Conservation (phyloP, 92 coral and sea anemone species). For the Epizoanthus fatuus region DNA sequence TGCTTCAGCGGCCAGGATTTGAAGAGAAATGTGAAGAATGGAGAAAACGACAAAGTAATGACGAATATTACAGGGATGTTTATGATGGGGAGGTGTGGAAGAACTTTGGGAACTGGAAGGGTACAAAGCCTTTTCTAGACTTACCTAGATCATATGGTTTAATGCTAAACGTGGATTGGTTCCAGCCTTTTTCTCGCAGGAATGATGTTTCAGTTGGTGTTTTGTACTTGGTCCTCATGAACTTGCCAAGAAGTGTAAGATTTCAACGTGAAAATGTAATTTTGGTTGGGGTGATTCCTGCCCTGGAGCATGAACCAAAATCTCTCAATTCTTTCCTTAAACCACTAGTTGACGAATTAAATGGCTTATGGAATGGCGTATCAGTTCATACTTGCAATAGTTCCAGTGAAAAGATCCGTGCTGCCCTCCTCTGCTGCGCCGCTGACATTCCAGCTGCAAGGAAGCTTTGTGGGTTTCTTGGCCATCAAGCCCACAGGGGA, state of each 20-base stretch:
- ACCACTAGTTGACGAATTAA: constrained; percentile 36
- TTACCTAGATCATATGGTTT: constrained; percentile 41
- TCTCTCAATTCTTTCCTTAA: constrained; percentile 52
- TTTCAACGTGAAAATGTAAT: constrained; percentile 51
- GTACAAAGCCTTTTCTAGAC: constrained; percentile 30
- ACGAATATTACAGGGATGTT: constrained; percentile 55
- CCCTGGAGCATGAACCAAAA: constrained; percentile 48
- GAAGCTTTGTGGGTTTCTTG: constrained; percentile 62
- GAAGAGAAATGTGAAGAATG: constrained; percentile 57
- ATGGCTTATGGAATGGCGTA: constrained; percentile 51
- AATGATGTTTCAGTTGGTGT: constrained; percentile 59
- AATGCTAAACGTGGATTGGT: constrained; percentile 51
- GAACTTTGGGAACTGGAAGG: constrained; percentile 44
- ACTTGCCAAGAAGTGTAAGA: constrained; percentile 46
- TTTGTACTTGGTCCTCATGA: constrained; percentile 43
- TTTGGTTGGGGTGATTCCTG: constrained; percentile 59
- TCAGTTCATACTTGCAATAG: constrained; percentile 28
- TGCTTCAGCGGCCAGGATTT: constrained; percentile 42
- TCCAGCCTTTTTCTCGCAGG: constrained; percentile 46
- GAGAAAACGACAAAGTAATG: constrained; percentile 14
- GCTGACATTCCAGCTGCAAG: constrained; percentile 70
- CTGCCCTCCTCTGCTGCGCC: constrained; percentile 48
- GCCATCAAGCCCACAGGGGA: constrained; percentile 69
- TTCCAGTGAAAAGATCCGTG: constrained; percentile 36
- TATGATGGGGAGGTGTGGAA: constrained; percentile 57